Base-by-base conservation (phyloP, 2,113 vertebrate genomes). In the Anseranas semipalmata region DNA sequence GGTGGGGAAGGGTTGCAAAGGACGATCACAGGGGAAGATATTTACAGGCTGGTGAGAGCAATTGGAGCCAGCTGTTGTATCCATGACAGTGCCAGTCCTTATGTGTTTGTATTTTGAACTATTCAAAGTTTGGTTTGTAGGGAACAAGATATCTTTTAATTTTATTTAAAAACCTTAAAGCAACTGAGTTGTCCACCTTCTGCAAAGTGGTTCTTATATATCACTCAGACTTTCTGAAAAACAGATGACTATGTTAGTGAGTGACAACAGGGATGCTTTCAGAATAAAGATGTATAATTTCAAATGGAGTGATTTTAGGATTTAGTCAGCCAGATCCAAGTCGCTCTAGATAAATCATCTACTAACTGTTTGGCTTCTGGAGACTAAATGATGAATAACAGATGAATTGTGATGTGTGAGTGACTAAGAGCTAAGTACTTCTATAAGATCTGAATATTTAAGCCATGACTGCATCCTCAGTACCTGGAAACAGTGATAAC, bases 401-500 rank as follows among this genome's bases (percentile, higher is more conserved):
- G 71, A 83, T 88, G 27, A 76, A 94, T 87, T 77, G 43, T 65
- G 84, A 92, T 86, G 24, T 32, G 19, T n/a, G 19, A 86, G 25
- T 75, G 65, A 67, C 70, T 89, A 87, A 83, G 37, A 87, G 41
- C 43, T 89, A 87, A 85, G 48, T 84, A 65, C 20, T 71, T 93
- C n/a, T 67, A 35, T 87, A 89, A 95, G 68, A 71, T 46, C 19
- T 91, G 89, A 94, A 63, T 89, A 89, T 93, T 92, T 95, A 74
- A 93, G 74, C 15, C 14, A 67, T 41, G 28, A 71, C 41, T 84
- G 13, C 41, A 48, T 75, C 9, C 9, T 81, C 5, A 7, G 55
- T 85, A 73, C 4, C 45, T 77, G 35, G 50, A 41, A 27, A 76
- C 15, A 95, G 20, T 35, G 32, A 45, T 28, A 85, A 70, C 12